phyloP scores from a whole-genome alignment of 2,113 vertebrate genomes.

The Sinocyclocheilus rhinocerous region DNA sequence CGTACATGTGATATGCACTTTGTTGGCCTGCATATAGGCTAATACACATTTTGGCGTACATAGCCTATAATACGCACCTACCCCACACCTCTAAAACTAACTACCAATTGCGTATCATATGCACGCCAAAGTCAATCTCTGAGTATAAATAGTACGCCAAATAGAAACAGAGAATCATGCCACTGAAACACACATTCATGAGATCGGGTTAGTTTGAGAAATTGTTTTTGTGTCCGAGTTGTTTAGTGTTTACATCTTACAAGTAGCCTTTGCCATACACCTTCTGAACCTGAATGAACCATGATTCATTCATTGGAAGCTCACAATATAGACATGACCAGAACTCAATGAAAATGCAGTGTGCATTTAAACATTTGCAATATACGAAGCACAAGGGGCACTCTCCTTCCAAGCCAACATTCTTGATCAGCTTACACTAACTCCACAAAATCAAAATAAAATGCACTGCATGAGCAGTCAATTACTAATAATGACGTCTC shows the following conservation, averaged over 20 bases:
- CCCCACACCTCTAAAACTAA: no score
- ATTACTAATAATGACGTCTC: conserved; percentile 56
- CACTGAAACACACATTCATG: no score
- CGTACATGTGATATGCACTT: no score
- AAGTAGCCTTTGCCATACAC: not conserved
- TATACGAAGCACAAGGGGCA: conserved; percentile 1
- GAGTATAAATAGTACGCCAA: no score
- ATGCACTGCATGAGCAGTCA: conserved; percentile 39
- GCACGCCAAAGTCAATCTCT: no score
- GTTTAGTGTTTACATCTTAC: not conserved
- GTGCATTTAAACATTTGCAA: conserved; percentile 2
- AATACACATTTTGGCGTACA: no score
- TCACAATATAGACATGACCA: not conserved
- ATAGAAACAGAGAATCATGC: no score
- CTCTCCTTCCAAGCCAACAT: not conserved
- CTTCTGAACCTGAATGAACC: not conserved
- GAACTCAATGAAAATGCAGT: not conserved
- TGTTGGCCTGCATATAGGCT: no score
- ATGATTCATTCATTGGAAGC: not conserved
- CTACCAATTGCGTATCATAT: no score
- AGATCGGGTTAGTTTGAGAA: not conserved
- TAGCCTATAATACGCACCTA: no score
- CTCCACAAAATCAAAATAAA: conserved; percentile 34
- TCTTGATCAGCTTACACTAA: conserved; percentile 11
- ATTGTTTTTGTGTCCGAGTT: not conserved